phyloP scores from a whole-genome alignment of 2,797 vertebrate genomes.

The Dermochelys coriacea region DNA sequence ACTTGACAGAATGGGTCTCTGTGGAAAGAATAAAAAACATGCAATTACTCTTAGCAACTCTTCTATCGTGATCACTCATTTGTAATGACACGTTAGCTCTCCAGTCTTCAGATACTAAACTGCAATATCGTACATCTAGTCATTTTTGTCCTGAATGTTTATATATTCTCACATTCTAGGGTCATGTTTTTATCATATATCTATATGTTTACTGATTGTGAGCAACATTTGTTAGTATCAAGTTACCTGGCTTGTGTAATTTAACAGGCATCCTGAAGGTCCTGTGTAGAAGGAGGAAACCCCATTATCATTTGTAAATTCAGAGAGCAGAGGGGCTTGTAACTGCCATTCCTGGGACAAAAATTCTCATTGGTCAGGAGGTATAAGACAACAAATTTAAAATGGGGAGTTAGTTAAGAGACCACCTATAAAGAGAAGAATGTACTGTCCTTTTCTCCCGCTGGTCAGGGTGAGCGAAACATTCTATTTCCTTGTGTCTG shows the following conservation, averaged over 20 bases:
- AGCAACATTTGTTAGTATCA: background rate
- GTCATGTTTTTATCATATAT: accelerated
- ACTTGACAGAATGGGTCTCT: background rate
- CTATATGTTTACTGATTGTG: background rate
- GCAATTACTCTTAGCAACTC: background rate
- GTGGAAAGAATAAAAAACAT: background rate
- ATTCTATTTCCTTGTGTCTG: background rate
- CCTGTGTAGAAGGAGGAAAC: background rate
- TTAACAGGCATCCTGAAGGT: accelerated
- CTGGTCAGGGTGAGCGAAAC: background rate
- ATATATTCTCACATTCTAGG: accelerated
- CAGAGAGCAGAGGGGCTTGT: background rate
- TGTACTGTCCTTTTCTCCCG: background rate
- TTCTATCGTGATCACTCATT: accelerated
- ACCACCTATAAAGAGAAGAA: accelerated
- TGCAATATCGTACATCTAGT: accelerated
- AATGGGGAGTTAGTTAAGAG: background rate
- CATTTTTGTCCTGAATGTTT: background rate
- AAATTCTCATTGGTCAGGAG: background rate
- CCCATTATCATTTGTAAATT: background rate
- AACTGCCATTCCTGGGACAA: background rate
- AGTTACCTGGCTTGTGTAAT: accelerated
- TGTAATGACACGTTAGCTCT: background rate
- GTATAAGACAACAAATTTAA: background rate
- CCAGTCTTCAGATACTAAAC: accelerated